Evolutionary conservation across 2,113 vertebrate species (phyloP).

Genomic region (Brachypodius melanocephalos): DNA sequence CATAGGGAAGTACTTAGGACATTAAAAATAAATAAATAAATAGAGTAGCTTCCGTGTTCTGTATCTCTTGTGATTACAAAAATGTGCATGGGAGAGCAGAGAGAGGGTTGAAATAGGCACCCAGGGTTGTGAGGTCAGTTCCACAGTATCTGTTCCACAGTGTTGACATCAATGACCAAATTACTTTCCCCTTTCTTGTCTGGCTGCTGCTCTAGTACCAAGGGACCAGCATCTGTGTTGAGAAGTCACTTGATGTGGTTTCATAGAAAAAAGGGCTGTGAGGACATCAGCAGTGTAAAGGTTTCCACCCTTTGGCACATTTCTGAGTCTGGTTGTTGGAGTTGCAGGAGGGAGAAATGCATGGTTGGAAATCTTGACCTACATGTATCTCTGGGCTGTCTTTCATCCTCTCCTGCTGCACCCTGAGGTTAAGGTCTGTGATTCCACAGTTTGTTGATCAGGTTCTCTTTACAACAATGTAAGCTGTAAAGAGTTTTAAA

Average conservation of each 20-base stretch:
- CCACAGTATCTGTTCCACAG: neutral
- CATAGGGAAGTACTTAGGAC: neutral
- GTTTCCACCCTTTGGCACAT: neutral
- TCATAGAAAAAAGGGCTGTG: neutral
- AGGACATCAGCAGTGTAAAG: neutral
- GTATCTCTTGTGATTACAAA: neutral
- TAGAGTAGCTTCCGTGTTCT: neutral
- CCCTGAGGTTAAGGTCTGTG: neutral
- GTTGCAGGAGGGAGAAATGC: neutral
- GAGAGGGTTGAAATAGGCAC: neutral
- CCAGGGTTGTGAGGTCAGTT: neutral
- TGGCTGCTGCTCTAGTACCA: neutral
- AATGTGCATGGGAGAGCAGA: neutral
- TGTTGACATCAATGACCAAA: neutral
- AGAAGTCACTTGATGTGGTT: neutral
- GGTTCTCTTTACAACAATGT: neutral
- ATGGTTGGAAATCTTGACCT: neutral
- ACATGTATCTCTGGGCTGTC: rapidly evolving
- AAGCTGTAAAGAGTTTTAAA: neutral
- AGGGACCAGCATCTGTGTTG: neutral
- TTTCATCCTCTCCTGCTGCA: neutral
- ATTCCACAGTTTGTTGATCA: neutral
- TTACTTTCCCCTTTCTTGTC: neutral
- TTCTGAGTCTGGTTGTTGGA: neutral
- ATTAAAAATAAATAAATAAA: neutral